Evolutionary conservation across 2,888 invertebrate species (phyloP).

Genomic region (Drosophila cyrtoloma): DNA sequence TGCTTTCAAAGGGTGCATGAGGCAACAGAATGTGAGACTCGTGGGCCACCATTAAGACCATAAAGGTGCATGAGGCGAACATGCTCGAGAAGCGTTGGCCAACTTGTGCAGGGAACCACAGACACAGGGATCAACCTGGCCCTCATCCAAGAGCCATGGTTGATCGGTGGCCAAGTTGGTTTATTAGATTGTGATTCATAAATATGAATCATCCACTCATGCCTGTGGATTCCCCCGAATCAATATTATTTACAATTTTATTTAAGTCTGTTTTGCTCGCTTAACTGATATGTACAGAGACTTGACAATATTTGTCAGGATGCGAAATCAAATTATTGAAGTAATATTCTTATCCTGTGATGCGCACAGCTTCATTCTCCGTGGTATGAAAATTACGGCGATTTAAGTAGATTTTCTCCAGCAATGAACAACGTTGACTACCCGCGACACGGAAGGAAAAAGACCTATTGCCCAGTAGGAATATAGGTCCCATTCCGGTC

Average conservation of each 20-base stretch:
- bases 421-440: neutral
- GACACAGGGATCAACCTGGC: neutral
- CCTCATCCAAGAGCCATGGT: neutral
- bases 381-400: neutral
- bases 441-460: neutral
- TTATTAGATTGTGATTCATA: neutral
- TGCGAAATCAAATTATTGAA: neutral
- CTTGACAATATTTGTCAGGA: neutral
- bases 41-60: neutral
- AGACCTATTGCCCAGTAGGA: neutral
- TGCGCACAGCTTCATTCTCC: neutral
- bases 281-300: neutral
- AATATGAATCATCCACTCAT: neutral
- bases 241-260: neutral
- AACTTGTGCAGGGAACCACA: neutral
- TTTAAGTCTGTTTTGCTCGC: neutral
- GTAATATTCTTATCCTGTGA: slow-evolving; percentile 1
- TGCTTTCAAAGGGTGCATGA: neutral
- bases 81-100: neutral
- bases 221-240: neutral
- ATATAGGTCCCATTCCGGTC: neutral
- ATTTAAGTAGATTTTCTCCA: neutral
- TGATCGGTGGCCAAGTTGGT: neutral
- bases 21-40: neutral
- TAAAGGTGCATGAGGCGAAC: no score